These are phyloP conservation scores for Spermophilus dauricus DNA, from an alignment of 2,113 vertebrate genomes.

Conservation along the genomic window DNA sequence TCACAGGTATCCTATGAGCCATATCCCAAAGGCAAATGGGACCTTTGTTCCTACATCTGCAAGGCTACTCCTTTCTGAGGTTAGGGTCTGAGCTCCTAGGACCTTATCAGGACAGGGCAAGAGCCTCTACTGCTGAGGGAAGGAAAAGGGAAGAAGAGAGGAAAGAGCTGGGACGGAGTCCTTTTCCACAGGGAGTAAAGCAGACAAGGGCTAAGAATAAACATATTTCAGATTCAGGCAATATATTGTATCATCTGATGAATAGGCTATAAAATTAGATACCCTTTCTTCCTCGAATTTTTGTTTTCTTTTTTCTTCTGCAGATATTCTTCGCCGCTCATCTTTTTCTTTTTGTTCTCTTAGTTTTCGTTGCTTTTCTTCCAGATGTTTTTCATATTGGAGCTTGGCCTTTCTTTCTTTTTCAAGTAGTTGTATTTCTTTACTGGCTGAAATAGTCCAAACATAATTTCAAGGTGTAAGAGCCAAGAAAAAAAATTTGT, in stretches of 20 bases:
- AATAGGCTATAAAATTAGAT: not conserved
- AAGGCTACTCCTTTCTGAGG: not conserved
- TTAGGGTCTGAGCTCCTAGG: not conserved
- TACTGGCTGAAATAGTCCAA: constrained; percentile 89
- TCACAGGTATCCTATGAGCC: not conserved
- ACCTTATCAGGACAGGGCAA: not conserved
- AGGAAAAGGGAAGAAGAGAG: not conserved
- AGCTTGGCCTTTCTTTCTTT: constrained; percentile 95
- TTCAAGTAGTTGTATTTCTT: constrained; percentile 94
- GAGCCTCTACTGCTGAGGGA: not conserved
- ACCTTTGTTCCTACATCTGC: not conserved
- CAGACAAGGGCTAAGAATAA: constrained; percentile 13
- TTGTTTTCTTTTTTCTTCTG: constrained; percentile 95
- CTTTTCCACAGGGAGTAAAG: not conserved
- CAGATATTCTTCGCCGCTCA: constrained; percentile 93
- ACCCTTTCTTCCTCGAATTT: constrained; percentile 97
- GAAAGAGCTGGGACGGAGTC: not conserved
- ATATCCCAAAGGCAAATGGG: not conserved
- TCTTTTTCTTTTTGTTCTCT: constrained; percentile 95
- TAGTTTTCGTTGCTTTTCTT: constrained; percentile 94
- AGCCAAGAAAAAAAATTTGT: constrained; percentile 68
- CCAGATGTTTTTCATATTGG: constrained; percentile 95
- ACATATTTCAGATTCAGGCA: not conserved
- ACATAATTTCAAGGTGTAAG: constrained; percentile 64
- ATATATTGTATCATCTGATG: not conserved